phyloP scores from a whole-genome alignment of 2,113 vertebrate genomes.

The Chauna torquata region DNA sequence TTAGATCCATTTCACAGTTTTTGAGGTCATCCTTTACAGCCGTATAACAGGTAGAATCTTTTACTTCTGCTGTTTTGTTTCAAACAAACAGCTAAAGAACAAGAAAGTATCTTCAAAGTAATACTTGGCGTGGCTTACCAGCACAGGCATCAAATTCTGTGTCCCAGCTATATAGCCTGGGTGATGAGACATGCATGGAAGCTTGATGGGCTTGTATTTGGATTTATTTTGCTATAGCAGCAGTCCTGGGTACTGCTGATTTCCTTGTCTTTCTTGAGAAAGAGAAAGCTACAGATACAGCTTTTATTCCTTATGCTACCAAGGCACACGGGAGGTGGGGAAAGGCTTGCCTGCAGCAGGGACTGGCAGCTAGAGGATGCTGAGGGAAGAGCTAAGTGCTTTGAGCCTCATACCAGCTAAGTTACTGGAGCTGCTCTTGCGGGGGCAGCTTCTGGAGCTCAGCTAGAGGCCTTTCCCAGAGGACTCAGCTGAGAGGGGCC shows the following conservation, averaged over 20 bases:
- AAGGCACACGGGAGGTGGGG: background rate
- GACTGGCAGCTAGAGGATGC: background rate
- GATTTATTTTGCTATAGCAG: background rate
- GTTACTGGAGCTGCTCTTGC: background rate
- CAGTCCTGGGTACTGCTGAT: background rate
- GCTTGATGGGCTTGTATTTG: background rate
- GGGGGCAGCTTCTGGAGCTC: background rate
- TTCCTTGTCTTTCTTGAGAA: background rate
- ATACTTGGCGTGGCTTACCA: background rate
- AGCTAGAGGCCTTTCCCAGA: background rate
- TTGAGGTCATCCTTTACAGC: background rate
- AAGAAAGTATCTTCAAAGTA: background rate
- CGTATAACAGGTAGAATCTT: background rate
- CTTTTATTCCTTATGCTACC: background rate
- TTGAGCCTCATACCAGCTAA: background rate
- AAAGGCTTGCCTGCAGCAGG: background rate
- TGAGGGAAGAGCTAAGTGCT: background rate
- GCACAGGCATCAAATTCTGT: background rate
- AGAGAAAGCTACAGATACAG: background rate
- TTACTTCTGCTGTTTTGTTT: background rate
- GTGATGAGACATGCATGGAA: rapidly evolving
- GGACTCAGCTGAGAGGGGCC: background rate
- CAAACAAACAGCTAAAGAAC: background rate
- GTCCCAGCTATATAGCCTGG: background rate
- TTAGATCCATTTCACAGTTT: background rate